These are phyloP conservation scores for Anas bahamensis DNA, from an alignment of 2,797 vertebrate genomes.

Conservation along the genomic window DNA sequence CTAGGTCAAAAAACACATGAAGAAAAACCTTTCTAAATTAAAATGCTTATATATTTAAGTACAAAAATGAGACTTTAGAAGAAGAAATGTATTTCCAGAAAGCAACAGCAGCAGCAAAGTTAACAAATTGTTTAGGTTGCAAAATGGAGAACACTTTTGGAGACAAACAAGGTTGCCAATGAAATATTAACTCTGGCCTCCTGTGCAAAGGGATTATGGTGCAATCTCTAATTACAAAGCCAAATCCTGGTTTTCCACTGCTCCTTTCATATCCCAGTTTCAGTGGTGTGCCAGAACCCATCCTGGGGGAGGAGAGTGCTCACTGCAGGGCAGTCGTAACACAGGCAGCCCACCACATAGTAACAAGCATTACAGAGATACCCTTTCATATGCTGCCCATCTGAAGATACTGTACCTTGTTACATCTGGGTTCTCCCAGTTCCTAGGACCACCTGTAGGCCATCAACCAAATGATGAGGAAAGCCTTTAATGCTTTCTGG, in stretches of 20 bases:
- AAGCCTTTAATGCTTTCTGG: neutral
- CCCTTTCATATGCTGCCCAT: neutral
- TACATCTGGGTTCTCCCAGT: neutral
- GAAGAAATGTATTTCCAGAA: neutral
- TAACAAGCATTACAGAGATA: neutral
- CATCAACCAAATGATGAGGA: neutral
- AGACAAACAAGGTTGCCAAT: neutral
- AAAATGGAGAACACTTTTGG: neutral
- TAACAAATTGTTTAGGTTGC: neutral
- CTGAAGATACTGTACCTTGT: neutral
- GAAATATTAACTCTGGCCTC: neutral
- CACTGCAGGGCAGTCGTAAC: fast-evolving
- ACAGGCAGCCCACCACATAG: neutral
- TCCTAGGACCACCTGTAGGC: neutral
- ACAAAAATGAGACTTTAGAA: neutral
- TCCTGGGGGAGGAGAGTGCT: neutral
- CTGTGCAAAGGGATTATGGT: neutral
- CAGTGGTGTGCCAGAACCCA: neutral
- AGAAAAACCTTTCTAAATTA: neutral
- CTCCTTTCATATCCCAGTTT: neutral
- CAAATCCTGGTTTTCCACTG: neutral
- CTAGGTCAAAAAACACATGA: neutral
- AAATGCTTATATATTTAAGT: neutral
- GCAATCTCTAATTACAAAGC: neutral
- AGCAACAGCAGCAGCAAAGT: neutral